phyloP scores from a whole-genome alignment of 2,113 vertebrate species.

The Beaufortia kweichowensis region DNA sequence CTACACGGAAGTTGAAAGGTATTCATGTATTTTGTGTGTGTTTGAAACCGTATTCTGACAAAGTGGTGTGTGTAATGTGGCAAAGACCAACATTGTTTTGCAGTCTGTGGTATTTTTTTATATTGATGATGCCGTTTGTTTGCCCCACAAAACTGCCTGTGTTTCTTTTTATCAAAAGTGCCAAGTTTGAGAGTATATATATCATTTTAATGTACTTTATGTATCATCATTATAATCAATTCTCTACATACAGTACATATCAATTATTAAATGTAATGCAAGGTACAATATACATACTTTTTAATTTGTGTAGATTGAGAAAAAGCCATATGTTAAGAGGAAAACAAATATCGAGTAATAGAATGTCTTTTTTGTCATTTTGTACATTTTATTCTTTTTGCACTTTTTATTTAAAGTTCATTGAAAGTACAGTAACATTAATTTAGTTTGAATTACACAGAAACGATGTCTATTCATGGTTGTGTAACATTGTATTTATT shows the following conservation, averaged over 20 bases:
- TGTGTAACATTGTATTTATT: neutral
- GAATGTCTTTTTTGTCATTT: neutral
- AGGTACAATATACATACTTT: neutral
- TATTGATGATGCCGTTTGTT: neutral
- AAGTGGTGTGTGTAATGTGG: neutral
- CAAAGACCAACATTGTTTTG: neutral
- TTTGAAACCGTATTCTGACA: conserved; percentile 4
- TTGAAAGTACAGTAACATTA: neutral
- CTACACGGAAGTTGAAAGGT: neutral
- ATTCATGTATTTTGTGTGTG: neutral
- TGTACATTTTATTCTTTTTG: neutral
- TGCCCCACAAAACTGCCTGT: neutral
- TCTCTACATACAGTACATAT: neutral
- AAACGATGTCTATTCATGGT: neutral
- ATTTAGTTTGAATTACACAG: neutral
- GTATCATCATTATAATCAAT: neutral
- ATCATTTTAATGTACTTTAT: neutral
- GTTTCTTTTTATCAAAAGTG: conserved; percentile 3
- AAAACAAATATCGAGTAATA: conserved; percentile 20
- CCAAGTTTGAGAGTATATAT: neutral
- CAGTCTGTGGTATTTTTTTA: neutral
- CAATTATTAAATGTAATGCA: neutral
- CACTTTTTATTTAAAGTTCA: neutral
- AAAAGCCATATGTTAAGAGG: conserved; percentile 21
- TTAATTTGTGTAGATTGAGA: conserved; percentile 3